Percentiles rank a stretch among this genome's conserved stretches.
Conservation (phyloP, 2,888 invertebrate species). For the Subacronicta megacephala region DNA sequence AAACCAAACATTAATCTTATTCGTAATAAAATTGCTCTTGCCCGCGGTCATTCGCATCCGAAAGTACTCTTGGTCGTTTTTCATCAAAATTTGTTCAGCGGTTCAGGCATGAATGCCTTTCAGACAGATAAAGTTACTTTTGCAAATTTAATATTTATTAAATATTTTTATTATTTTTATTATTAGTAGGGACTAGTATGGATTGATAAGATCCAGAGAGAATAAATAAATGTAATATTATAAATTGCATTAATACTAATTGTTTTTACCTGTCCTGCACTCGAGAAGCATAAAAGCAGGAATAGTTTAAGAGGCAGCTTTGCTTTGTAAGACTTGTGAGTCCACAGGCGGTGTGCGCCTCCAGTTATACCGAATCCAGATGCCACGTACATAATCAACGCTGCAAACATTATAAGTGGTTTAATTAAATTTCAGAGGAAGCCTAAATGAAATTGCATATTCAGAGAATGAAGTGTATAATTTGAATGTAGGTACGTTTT, state of each 20-base stretch:
- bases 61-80: too few species aligned
- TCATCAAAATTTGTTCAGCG: too few species aligned
- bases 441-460: constrained; percentile 24
- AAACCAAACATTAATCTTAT: too few species aligned
- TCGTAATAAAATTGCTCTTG: too few species aligned
- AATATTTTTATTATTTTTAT: too few species aligned
- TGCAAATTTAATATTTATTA: too few species aligned
- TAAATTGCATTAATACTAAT: constrained; percentile 3
- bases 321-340: constrained; percentile 92
- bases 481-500: constrained; percentile 6
- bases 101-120: too few species aligned
- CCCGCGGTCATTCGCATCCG: too few species aligned
- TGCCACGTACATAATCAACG: constrained; percentile 88
- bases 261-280: constrained; percentile 91
- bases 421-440: constrained; percentile 34
- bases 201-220: too few species aligned
- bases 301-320: constrained; percentile 90
- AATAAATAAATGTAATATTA: too few species aligned
- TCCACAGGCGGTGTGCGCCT: constrained; percentile 93
- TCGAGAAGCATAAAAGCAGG: constrained; percentile 90
- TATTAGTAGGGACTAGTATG: too few species aligned
- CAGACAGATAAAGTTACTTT: too few species aligned
- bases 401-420: constrained; percentile 73
- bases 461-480: constrained; percentile 5
- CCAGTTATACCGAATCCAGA: constrained; percentile 92